Evolutionary conservation across 2,797 vertebrate species (phyloP).

Genomic region (Chelon labrosus): DNA sequence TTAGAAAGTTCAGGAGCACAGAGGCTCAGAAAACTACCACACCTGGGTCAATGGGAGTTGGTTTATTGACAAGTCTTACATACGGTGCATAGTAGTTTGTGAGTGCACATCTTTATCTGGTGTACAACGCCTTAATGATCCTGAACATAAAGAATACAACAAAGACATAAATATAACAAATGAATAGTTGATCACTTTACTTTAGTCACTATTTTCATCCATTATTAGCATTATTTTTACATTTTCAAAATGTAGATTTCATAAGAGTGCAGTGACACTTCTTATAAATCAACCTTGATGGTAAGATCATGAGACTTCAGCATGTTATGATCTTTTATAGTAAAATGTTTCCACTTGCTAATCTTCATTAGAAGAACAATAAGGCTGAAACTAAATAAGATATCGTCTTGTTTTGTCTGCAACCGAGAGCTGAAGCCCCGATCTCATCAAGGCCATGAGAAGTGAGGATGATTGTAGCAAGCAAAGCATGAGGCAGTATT

Average conservation of each 20-base stretch:
- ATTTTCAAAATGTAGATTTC: too few relatives aligned
- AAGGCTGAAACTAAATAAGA: neutral
- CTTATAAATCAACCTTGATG: too few relatives aligned
- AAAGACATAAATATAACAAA: neutral
- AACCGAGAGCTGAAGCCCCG: too few relatives aligned
- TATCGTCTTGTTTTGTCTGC: neutral
- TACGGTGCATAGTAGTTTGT: neutral
- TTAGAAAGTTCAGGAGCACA: conserved; percentile 1
- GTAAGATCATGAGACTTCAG: too few relatives aligned
- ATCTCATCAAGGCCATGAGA: too few relatives aligned
- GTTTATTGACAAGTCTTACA: too few relatives aligned
- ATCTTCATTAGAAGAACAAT: neutral
- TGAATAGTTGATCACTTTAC: too few relatives aligned
- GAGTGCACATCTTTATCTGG: neutral
- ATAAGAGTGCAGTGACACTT: too few relatives aligned
- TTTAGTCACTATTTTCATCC: too few relatives aligned
- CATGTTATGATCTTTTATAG: too few relatives aligned
- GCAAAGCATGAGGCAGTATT: neutral
- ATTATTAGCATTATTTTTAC: too few relatives aligned
- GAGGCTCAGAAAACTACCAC: neutral
- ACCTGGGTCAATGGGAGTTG: neutral
- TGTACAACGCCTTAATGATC: neutral
- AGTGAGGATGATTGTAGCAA: neutral
- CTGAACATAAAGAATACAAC: neutral
- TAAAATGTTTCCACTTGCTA: neutral